Evolutionary conservation across 2,888 invertebrate genomes (phyloP).

Genomic region (Prosapia bicincta): DNA sequence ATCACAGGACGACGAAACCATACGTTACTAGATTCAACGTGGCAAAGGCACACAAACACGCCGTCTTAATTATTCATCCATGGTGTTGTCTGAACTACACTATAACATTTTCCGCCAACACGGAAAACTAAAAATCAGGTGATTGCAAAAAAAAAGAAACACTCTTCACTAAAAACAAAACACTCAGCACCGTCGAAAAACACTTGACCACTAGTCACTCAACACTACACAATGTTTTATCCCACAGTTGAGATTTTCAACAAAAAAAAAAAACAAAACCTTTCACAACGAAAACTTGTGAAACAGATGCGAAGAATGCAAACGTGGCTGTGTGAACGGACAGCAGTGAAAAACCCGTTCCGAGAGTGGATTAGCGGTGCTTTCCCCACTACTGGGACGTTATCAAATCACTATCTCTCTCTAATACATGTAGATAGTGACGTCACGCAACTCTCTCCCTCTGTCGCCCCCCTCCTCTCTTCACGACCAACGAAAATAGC

Average conservation of each 20-base stretch:
- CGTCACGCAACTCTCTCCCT: not conserved
- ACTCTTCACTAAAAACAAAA: not conserved
- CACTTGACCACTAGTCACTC: not conserved
- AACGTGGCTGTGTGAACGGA: not conserved
- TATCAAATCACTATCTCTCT: not conserved
- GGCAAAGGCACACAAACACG: not conserved
- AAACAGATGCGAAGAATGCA: not conserved
- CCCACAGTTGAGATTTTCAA: not conserved
- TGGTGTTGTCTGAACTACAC: not conserved
- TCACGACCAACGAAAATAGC: not conserved
- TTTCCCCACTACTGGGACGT: not conserved
- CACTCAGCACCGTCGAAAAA: not conserved
- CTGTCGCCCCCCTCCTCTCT: not conserved
- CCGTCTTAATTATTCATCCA: not conserved
- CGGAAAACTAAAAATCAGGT: not conserved
- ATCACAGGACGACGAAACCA: not conserved
- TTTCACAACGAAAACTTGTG: not conserved
- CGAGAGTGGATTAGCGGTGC: not conserved
- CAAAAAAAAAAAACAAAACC: not conserved
- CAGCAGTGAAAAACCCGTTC: not conserved
- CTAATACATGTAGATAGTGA: not conserved
- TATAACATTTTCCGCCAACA: not conserved
- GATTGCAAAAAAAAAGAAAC: not conserved
- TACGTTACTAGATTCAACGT: not conserved
- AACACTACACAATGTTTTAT: not conserved